phyloP scores from a whole-genome alignment of 1,140 invertebrate genomes.

The Drosophila serrata region DNA sequence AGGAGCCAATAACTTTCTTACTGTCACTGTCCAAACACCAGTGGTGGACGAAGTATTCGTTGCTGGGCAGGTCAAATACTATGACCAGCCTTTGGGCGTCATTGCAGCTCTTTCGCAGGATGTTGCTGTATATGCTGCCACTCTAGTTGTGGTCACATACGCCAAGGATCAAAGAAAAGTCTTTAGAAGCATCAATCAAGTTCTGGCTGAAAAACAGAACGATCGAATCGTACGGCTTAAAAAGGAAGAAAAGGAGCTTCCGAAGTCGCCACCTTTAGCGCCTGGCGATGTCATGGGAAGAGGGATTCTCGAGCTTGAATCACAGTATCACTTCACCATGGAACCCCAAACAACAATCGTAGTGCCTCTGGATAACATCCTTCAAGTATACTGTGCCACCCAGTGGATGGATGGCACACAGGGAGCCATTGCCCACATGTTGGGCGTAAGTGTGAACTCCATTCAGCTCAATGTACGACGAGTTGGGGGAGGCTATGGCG shows the following conservation, averaged over 20 bases:
- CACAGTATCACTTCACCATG: conserved; percentile 87
- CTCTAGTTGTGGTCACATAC: conserved; percentile 90
- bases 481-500: conserved; percentile 91
- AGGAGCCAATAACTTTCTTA: conserved; percentile 88
- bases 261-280: conserved; percentile 86
- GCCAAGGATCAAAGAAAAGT: conserved; percentile 33
- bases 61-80: conserved; percentile 87
- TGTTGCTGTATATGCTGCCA: conserved; percentile 86
- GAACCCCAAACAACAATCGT: conserved; percentile 89
- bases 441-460: conserved; percentile 86
- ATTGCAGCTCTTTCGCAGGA: conserved; percentile 88
- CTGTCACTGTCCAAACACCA: conserved; percentile 43
- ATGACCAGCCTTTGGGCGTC: conserved; percentile 91
- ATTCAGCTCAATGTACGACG: conserved; percentile 88
- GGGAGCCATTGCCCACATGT: conserved; percentile 87
- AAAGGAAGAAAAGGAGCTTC: conserved; percentile 86
- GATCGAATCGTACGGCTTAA: conserved; percentile 86
- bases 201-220: conserved; percentile 88
- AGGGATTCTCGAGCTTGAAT: conserved; percentile 74
- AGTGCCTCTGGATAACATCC: conserved; percentile 87
- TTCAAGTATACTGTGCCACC: conserved; percentile 87
- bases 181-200: conserved; percentile 85
- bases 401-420: conserved; percentile 91
- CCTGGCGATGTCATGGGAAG: conserved; percentile 51
- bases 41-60: conserved; percentile 85